Conservation (phyloP, 2,797 vertebrate genomes). For the Lepilemur ruficaudatus region DNA sequence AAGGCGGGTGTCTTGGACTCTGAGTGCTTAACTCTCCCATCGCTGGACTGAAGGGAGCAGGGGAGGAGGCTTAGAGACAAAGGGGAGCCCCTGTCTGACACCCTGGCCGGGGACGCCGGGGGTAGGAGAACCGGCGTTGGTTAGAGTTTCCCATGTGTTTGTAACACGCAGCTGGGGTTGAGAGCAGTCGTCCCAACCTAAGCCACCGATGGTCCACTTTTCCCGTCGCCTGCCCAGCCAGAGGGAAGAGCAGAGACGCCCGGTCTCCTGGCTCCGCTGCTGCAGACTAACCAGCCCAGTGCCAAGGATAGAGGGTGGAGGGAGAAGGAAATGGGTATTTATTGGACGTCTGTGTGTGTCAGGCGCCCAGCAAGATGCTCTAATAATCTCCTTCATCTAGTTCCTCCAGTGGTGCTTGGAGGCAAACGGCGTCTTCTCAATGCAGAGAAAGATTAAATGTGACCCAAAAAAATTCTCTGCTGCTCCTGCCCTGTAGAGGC, state of each 20-base stretch:
- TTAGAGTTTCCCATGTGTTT: rapidly evolving
- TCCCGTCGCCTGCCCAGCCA: neutral
- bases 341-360: rapidly evolving
- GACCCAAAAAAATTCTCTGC: rapidly evolving
- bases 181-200: neutral
- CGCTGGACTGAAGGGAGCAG: neutral
- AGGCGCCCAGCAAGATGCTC: neutral
- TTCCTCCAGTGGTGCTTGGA: neutral
- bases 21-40: neutral
- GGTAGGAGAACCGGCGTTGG: rapidly evolving
- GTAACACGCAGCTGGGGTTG: too few relatives aligned
- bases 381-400: too few relatives aligned
- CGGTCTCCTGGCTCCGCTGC: neutral
- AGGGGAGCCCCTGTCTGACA: rapidly evolving
- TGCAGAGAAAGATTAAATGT: neutral
- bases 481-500: rapidly evolving
- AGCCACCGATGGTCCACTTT: too few relatives aligned
- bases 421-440: neutral
- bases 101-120: too few relatives aligned
- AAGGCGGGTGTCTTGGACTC: rapidly evolving
- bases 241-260: too few relatives aligned
- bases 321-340: rapidly evolving
- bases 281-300: rapidly evolving
- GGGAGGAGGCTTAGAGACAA: neutral
- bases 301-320: neutral